Percentiles rank a stretch among this genome's conserved stretches.
phyloP scores from a whole-genome alignment of 2,888 invertebrate genomes.

The Hedya salicella region DNA sequence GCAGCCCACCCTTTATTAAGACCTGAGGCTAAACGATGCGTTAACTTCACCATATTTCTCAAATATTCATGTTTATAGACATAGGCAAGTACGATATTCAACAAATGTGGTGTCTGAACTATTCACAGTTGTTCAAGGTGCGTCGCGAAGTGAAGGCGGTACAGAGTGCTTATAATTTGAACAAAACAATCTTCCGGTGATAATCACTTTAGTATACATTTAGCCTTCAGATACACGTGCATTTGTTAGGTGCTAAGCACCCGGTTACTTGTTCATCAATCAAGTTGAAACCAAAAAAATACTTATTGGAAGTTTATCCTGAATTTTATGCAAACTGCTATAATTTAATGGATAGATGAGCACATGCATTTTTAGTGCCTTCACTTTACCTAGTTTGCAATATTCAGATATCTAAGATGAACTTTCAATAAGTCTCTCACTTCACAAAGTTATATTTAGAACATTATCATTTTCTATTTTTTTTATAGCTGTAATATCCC shows the following conservation, averaged over 20 bases:
- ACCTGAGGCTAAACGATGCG: too few relatives aligned
- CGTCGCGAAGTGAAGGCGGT: not conserved
- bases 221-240: conserved; percentile 1
- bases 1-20: too few relatives aligned
- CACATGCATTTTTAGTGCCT: too few relatives aligned
- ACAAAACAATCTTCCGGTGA: not conserved
- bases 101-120: not conserved
- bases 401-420: not conserved
- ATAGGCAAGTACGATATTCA: too few relatives aligned
- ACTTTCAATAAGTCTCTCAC: not conserved
- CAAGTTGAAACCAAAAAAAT: not conserved
- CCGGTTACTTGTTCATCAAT: not conserved
- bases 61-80: too few relatives aligned
- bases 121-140: not conserved
- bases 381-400: too few relatives aligned
- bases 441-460: not conserved
- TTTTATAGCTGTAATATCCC: not conserved
- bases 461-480: not conserved
- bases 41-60: not conserved
- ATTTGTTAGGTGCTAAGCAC: conserved; percentile 32
- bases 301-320: conserved; percentile 1
- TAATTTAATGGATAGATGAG: too few relatives aligned
- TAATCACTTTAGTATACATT: conserved; percentile 12
- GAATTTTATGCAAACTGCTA: not conserved
- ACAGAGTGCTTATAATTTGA: not conserved